Percentiles rank a stretch among this genome's conserved stretches.
Evolutionary conservation across 2,797 vertebrate species (phyloP).

Genomic region (Spinibarbus caldwelli): DNA sequence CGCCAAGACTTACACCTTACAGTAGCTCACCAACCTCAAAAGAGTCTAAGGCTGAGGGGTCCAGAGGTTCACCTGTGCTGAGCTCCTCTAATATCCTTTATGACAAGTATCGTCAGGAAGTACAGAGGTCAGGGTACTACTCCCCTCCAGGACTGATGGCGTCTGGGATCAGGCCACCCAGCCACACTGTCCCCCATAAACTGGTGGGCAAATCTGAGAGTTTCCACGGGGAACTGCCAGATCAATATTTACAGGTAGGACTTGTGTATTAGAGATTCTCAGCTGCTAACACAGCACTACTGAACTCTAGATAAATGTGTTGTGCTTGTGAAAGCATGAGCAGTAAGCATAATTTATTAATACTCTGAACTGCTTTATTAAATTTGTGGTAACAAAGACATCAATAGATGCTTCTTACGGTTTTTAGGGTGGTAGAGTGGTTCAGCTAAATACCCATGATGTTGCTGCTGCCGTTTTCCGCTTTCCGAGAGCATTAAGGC

Average conservation of each 20-base stretch:
- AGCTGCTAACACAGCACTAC: neutral
- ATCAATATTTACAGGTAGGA: constrained; percentile 80
- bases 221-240: constrained; percentile 82
- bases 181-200: constrained; percentile 74
- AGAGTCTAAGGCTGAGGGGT: constrained; percentile 67
- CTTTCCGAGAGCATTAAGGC: constrained; percentile 88
- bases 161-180: constrained; percentile 80
- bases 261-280: neutral
- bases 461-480: constrained; percentile 79
- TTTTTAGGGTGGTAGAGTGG: constrained; percentile 49
- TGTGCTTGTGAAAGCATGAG: neutral
- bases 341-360: neutral
- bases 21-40: constrained; percentile 69
- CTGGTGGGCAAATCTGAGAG: constrained; percentile 79
- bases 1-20: constrained; percentile 73
- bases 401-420: neutral
- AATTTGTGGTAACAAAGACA: neutral
- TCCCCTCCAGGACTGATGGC: constrained; percentile 78
- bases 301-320: neutral
- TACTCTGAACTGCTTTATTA: neutral
- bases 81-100: constrained; percentile 78
- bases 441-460: constrained; percentile 77
- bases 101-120: constrained; percentile 88
- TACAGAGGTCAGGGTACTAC: constrained; percentile 84
- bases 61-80: constrained; percentile 71